A percentile compares a stretch with the other conserved stretches of the same genome.
phyloP scores from a whole-genome alignment of 2,113 vertebrate genomes.

The Datnioides undecimradiatus region DNA sequence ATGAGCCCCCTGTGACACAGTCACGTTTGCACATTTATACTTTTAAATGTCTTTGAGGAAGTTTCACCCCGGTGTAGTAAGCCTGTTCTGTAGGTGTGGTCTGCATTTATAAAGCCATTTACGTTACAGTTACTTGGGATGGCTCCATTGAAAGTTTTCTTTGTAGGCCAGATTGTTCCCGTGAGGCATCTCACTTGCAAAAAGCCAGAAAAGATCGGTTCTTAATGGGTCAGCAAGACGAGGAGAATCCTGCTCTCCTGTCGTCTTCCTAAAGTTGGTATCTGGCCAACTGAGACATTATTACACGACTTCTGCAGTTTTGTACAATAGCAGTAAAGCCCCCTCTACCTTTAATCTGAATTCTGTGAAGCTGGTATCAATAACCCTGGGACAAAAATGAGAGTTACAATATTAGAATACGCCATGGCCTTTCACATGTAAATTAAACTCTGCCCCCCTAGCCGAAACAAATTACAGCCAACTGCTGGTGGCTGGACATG shows the following conservation, averaged over 20 bases:
- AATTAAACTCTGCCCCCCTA: constrained; percentile 78
- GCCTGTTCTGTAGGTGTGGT: constrained; percentile 8
- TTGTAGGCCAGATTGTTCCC: constrained; percentile 57
- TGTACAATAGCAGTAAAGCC: constrained; percentile 44
- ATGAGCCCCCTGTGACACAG: background rate
- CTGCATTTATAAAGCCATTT: constrained; percentile 39
- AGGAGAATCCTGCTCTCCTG: constrained; percentile 48
- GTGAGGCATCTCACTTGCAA: constrained; percentile 49
- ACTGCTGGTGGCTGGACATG: constrained; percentile 80
- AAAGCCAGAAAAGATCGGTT: constrained; percentile 50
- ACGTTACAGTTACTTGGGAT: constrained; percentile 31
- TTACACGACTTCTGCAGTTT: constrained; percentile 58
- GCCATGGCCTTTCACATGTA: constrained; percentile 79
- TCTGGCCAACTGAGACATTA: constrained; percentile 64
- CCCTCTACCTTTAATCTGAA: constrained; percentile 61
- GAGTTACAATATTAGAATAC: constrained; percentile 75
- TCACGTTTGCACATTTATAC: background rate
- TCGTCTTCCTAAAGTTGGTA: constrained; percentile 54
- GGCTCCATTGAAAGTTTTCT: constrained; percentile 38
- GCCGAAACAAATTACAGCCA: constrained; percentile 84
- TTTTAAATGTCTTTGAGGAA: background rate
- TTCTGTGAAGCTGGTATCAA: constrained; percentile 65
- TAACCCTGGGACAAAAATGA: constrained; percentile 75
- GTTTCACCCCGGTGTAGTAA: background rate
- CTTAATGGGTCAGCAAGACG: constrained; percentile 59